Evolutionary conservation across 2,113 vertebrate species (phyloP).

Genomic region (Miniopterus natalensis): DNA sequence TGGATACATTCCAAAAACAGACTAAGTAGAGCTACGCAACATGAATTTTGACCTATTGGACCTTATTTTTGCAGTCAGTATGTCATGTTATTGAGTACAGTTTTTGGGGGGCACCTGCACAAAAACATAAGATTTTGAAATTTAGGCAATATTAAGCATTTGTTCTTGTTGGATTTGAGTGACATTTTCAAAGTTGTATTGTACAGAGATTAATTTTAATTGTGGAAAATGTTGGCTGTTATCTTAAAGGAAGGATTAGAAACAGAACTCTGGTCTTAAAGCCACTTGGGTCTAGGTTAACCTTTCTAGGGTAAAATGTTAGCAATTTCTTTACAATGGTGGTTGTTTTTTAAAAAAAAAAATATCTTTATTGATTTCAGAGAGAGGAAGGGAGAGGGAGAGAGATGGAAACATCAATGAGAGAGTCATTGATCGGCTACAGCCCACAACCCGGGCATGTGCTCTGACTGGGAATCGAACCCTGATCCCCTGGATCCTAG

Average conservation of each 20-base stretch:
- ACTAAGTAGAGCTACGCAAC: background rate
- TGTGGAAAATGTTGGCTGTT: background rate
- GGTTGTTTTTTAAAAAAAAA: no score
- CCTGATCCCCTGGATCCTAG: no score
- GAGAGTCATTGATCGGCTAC: no score
- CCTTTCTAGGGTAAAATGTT: background rate
- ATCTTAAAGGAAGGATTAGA: background rate
- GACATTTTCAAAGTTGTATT: background rate
- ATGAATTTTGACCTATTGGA: background rate
- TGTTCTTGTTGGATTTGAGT: slow-evolving; percentile 11
- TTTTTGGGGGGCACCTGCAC: background rate
- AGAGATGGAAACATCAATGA: no score
- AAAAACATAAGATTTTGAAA: background rate
- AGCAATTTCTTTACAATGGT: background rate
- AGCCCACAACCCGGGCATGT: no score
- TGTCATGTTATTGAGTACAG: background rate
- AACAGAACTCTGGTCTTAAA: background rate
- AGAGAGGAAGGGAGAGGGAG: no score
- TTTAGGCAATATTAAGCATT: background rate
- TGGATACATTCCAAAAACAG: background rate
- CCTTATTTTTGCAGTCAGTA: background rate
- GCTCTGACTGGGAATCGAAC: no score
- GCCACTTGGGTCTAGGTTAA: background rate
- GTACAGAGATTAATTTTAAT: background rate
- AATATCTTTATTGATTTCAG: no score